phyloP scores from a whole-genome alignment of 2,888 invertebrate species.

The Melanostoma mellinum region DNA sequence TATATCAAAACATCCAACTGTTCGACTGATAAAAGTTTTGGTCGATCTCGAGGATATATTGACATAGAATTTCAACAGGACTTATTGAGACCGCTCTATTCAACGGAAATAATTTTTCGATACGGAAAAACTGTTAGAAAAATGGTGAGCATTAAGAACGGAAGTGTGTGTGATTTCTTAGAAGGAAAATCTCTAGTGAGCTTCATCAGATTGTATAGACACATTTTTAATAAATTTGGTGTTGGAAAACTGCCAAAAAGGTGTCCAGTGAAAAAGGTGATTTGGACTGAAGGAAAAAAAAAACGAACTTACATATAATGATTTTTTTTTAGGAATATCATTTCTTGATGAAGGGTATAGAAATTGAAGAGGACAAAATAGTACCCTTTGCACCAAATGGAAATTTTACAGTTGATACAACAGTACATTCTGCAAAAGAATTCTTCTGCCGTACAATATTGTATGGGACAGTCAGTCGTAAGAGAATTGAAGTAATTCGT shows the following conservation, averaged over 20 bases:
- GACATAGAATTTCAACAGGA: neutral
- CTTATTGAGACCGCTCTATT: neutral
- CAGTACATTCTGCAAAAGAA: too few relatives aligned
- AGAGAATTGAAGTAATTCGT: too few relatives aligned
- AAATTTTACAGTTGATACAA: neutral
- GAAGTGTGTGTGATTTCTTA: constrained; percentile 7
- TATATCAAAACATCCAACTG: neutral
- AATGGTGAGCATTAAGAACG: neutral
- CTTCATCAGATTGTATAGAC: neutral
- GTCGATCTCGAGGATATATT: neutral
- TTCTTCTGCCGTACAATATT: too few relatives aligned
- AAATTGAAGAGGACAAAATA: neutral
- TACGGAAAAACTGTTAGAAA: neutral
- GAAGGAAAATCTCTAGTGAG: neutral
- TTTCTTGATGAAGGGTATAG: neutral
- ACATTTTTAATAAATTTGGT: neutral
- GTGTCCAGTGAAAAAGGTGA: constrained; percentile 7
- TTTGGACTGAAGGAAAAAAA: neutral
- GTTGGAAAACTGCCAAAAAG: neutral
- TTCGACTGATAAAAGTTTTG: neutral
- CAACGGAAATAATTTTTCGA: neutral
- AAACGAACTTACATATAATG: neutral
- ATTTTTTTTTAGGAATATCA: constrained; percentile 10
- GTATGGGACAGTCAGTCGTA: too few relatives aligned
- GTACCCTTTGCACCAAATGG: neutral